Evolutionary conservation across 2,888 invertebrate genomes (phyloP).

Genomic region (Volucella bombylans): DNA sequence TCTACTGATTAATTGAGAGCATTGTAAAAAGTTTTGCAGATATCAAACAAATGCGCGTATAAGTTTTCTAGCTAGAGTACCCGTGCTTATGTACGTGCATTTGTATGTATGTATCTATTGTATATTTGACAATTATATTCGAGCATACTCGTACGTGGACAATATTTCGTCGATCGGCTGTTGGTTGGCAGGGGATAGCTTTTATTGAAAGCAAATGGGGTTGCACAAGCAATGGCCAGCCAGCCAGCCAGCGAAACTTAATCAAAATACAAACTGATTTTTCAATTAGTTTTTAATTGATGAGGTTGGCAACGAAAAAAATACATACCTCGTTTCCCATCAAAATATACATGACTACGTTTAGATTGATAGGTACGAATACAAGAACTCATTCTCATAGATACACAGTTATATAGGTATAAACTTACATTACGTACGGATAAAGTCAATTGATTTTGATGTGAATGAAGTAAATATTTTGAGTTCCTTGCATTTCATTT

Average conservation of each 20-base stretch:
- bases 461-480: constrained; percentile 69
- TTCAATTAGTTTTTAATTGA: constrained; percentile 71
- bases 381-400: not conserved
- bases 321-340: constrained; percentile 69
- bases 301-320: constrained; percentile 57
- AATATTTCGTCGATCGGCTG: constrained; percentile 38
- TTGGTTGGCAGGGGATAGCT: constrained; percentile 19
- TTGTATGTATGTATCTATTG: no score
- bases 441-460: constrained; percentile 53
- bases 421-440: constrained; percentile 10
- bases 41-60: not conserved
- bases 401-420: no score
- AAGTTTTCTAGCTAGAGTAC: no score
- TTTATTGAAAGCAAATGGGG: constrained; percentile 16
- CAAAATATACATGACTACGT: constrained; percentile 54
- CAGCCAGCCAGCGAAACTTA: constrained; percentile 43
- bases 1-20: constrained; percentile 60
- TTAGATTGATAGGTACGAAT: constrained; percentile 45
- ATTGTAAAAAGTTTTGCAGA: constrained; percentile 23
- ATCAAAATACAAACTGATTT: constrained; percentile 69
- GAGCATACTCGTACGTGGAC: not conserved
- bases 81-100: no score
- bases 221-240: constrained; percentile 12
- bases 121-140: no score
- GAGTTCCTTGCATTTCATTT: constrained; percentile 68